phyloP scores from a whole-genome alignment of 2,888 invertebrate species.

The Dryobota labecula region DNA sequence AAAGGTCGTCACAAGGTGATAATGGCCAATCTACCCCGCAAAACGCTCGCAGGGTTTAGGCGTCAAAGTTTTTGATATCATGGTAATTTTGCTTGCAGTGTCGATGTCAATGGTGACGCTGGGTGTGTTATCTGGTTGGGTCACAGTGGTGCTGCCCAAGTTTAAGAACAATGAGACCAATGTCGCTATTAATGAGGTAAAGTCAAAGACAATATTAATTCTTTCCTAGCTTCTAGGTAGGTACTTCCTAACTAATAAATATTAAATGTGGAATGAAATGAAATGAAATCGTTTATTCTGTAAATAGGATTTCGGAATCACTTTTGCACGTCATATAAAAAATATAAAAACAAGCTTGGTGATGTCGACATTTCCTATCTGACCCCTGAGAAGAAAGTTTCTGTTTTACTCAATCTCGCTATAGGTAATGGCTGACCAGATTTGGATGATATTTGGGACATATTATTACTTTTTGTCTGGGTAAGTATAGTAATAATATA shows the following conservation, averaged over 20 bases:
- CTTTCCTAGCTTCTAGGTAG: not conserved
- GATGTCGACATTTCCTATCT: too few relatives aligned
- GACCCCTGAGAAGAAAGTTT: too few relatives aligned
- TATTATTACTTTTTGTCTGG: not conserved
- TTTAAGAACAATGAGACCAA: conserved; percentile 76
- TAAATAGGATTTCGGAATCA: too few relatives aligned
- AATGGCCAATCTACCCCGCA: not conserved
- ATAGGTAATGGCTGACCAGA: not conserved
- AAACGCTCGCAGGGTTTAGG: not conserved
- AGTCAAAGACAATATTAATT: conserved; percentile 43
- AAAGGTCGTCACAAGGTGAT: not conserved
- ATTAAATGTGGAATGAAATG: not conserved
- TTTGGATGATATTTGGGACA: not conserved
- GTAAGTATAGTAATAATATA: too few relatives aligned
- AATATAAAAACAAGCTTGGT: too few relatives aligned
- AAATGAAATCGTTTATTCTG: too few relatives aligned
- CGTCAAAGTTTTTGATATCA: not conserved
- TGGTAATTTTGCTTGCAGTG: conserved; percentile 73
- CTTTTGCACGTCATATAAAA: too few relatives aligned
- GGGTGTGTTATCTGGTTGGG: conserved; percentile 82
- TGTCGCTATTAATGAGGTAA: conserved; percentile 77
- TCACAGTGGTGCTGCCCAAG: conserved; percentile 80
- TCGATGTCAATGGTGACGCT: conserved; percentile 81
- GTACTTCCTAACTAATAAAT: not conserved
- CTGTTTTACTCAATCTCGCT: not conserved